Base-by-base conservation (phyloP, 2,113 vertebrate genomes). In the Eupsittula cactorum region DNA sequence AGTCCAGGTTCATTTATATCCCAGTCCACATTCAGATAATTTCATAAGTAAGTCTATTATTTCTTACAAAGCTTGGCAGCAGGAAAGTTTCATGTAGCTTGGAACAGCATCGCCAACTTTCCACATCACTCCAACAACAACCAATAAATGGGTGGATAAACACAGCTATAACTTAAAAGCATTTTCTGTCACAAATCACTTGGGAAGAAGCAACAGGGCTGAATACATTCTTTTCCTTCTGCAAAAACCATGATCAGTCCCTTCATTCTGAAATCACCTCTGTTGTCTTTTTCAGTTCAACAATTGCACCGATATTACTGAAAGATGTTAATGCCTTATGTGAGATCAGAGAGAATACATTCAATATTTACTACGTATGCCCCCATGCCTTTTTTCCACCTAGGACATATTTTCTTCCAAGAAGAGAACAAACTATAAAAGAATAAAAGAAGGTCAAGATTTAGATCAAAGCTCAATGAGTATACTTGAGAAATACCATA, bases 161-260 rank as follows among this genome's bases (percentile, higher is more conserved):
- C 78, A 53, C 9, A 63, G 68, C 65, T 24, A 7, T 5, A 31
- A 16, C 17, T 13, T 3, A 33, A 80, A 74, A n/a, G 19, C 10
- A 4, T 18, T 67, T 31, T 39, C n/a, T 11, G 39, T 11, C 3
- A 1, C 8, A 21, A 70, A 50, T 50, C 42, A 16, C 16, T 25
- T 19, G 50, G 82, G 77, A 14, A 31, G 60, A 16, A 24, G 35
- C 35, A 31, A 14, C 24, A 31, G 49, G 27, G 64, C 60, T 62
- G 49, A 52, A 16, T 60, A 8, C 2, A 5, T 19, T 24, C 67
- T 49, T 27, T 27, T 31, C 27, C 71, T 52, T 52, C 65, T 68
- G 33, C 65, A 63, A 27, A 47, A 59, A 9, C 10, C 0, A 0
- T 1, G 3, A 14, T 12, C 33, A 28, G 67, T n/a, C 67, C 31